phyloP scores from a whole-genome alignment of 1,140 invertebrate species.

The Pseudomyrmex cubaensis region DNA sequence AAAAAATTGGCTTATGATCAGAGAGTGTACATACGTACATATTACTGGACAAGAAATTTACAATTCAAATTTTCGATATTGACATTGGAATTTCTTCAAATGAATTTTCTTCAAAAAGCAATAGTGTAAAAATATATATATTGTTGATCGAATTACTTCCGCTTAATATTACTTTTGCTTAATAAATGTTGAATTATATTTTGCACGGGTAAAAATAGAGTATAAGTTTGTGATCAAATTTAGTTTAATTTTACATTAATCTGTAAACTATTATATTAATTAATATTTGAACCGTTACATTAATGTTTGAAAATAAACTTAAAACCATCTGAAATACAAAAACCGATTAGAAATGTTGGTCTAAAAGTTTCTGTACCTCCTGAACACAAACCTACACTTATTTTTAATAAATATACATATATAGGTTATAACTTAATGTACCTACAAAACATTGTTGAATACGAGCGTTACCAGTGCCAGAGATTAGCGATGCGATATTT shows the following conservation, averaged over 20 bases:
- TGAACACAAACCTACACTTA: background rate
- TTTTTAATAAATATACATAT: background rate
- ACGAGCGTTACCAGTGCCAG: slow-evolving; percentile 33
- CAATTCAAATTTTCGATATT: no score
- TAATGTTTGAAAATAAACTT: no score
- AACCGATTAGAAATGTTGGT: no score
- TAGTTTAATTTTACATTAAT: background rate
- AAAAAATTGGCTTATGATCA: no score
- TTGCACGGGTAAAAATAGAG: background rate
- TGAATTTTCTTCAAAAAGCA: background rate
- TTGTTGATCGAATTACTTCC: slow-evolving; percentile 1
- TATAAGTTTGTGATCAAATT: slow-evolving; percentile 6
- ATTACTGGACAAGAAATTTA: no score
- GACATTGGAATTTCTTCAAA: no score
- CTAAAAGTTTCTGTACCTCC: no score
- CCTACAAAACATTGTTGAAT: slow-evolving; percentile 7
- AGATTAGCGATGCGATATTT: slow-evolving; percentile 13
- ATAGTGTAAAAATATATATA: background rate
- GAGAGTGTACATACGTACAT: no score
- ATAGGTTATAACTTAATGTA: background rate
- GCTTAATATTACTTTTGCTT: background rate
- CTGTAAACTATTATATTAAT: no score
- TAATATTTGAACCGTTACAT: no score
- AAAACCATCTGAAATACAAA: background rate
- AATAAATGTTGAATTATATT: background rate